phyloP scores from a whole-genome alignment of 2,888 invertebrate genomes.

The Metacarcinus magister region DNA sequence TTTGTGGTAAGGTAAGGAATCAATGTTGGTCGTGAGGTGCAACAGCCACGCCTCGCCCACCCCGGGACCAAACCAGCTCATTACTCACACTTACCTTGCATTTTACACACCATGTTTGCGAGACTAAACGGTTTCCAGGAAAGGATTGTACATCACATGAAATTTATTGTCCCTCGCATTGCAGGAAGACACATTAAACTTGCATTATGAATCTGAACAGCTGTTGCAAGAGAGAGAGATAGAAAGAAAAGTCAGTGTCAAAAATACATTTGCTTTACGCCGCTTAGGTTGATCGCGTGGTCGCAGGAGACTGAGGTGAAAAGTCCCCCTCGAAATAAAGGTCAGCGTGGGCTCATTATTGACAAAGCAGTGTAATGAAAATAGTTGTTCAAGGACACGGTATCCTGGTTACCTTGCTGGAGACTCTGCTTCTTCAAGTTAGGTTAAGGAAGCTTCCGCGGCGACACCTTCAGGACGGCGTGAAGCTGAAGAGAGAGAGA shows the following conservation, averaged over 20 bases:
- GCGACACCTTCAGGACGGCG: neutral
- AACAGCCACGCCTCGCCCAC: neutral
- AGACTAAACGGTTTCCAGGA: neutral
- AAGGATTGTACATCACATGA: neutral
- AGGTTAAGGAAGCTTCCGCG: neutral
- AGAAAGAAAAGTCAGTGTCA: neutral
- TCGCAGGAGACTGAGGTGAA: neutral
- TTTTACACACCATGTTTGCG: neutral
- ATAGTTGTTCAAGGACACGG: neutral
- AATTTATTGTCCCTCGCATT: neutral
- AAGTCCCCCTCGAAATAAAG: neutral
- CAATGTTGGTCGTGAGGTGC: neutral
- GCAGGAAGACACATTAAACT: neutral
- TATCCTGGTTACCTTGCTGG: neutral
- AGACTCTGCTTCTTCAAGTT: neutral
- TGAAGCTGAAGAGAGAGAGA: neutral
- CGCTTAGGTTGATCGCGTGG: neutral
- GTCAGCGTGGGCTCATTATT: neutral
- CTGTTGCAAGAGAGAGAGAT: neutral
- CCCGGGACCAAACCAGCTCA: neutral
- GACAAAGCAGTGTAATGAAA: neutral
- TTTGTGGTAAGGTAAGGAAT: neutral
- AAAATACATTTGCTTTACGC: neutral
- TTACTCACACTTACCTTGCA: neutral
- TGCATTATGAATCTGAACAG: neutral